Evolutionary conservation across 1,140 invertebrate species (phyloP).

Genomic region (Caerostris darwini): DNA sequence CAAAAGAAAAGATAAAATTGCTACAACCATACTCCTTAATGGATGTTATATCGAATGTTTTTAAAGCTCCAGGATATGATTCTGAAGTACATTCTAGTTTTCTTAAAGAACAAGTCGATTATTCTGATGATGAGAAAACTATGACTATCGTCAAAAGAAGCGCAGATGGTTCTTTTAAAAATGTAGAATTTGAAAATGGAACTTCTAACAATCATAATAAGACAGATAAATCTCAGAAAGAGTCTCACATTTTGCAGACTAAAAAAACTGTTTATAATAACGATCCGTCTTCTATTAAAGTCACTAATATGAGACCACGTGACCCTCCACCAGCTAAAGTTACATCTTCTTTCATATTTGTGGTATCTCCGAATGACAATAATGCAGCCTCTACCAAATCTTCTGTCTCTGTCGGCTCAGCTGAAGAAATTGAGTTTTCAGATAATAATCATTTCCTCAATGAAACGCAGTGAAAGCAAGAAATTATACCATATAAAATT

Average conservation of each 20-base stretch:
- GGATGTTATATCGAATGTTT: slow-evolving; percentile 64
- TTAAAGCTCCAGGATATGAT: slow-evolving; percentile 71
- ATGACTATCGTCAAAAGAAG: not conserved
- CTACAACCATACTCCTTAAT: slow-evolving; percentile 25
- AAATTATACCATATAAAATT: not conserved
- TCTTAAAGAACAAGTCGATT: slow-evolving; percentile 32
- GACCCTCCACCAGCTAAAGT: not conserved
- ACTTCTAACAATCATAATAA: not conserved
- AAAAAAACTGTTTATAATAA: not conserved
- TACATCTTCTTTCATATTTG: slow-evolving; percentile 28
- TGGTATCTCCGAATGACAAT: not conserved
- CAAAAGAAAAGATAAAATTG: not conserved
- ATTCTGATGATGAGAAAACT: not conserved
- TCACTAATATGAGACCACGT: not conserved
- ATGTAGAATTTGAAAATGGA: not conserved
- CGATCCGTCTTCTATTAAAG: not conserved
- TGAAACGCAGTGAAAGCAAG: too few relatives aligned
- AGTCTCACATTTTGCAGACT: not conserved
- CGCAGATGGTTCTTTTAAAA: not conserved
- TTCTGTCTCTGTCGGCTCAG: not conserved
- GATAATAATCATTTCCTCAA: not conserved
- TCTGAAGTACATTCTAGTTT: slow-evolving; percentile 49
- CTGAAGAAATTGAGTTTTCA: slow-evolving; percentile 13
- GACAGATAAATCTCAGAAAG: not conserved
- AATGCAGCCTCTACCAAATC: not conserved